These are phyloP conservation scores for Microplitis deprimator DNA, from an alignment of 2,888 invertebrate genomes.

Conservation along the genomic window DNA sequence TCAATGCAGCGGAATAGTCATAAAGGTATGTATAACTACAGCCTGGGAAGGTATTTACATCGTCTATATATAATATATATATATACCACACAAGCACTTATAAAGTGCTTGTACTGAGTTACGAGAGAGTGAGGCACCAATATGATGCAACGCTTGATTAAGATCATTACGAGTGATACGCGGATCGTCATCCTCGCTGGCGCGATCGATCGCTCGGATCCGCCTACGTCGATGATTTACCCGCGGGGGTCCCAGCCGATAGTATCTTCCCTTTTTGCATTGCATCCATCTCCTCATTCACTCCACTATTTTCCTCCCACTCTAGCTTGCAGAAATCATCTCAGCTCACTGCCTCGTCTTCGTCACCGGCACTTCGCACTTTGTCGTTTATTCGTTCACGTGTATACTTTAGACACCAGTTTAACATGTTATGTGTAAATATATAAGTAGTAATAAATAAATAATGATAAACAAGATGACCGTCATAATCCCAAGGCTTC, in stretches of 20 bases:
- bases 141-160: slow-evolving; percentile 49
- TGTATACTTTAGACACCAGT: background rate
- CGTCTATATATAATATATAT: background rate
- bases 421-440: background rate
- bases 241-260: slow-evolving; percentile 20
- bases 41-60: slow-evolving; percentile 1
- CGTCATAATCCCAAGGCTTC: background rate
- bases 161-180: slow-evolving; percentile 48
- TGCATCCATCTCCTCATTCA: slow-evolving; percentile 15
- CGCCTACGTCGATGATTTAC: slow-evolving; percentile 46
- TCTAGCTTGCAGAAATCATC: background rate
- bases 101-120: background rate
- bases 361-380: slow-evolving; percentile 6
- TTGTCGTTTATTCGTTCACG: background rate
- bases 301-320: background rate
- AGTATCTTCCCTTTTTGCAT: slow-evolving; percentile 3
- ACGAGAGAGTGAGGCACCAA: background rate
- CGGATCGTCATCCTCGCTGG: slow-evolving; percentile 41
- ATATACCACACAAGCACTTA: background rate
- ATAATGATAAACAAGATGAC: background rate
- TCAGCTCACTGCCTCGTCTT: background rate
- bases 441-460: background rate
- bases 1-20: background rate
- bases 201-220: slow-evolving; percentile 44
- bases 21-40: background rate